phyloP scores from a whole-genome alignment of 1,140 invertebrate species.

The Zaprionus gabonicus region DNA sequence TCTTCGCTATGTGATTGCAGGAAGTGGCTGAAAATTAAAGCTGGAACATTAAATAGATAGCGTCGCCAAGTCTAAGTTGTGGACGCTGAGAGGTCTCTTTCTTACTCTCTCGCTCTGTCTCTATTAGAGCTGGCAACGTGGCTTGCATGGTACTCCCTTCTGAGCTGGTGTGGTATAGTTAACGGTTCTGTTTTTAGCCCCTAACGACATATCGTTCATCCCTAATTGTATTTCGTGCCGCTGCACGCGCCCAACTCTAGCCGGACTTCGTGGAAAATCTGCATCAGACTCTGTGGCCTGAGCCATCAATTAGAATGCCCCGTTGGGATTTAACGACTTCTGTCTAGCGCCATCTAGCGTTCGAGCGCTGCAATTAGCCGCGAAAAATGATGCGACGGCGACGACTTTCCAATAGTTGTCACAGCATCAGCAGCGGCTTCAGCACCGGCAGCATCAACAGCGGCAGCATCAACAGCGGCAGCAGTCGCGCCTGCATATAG shows the following conservation, averaged over 20 bases:
- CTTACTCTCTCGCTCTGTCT: background rate
- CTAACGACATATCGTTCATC: slow-evolving; percentile 4
- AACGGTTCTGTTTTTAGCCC: background rate
- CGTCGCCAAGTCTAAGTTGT: slow-evolving; percentile 39
- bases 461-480: background rate
- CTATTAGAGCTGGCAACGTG: background rate
- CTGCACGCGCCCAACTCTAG: slow-evolving; percentile 18
- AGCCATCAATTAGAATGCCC: slow-evolving; percentile 40
- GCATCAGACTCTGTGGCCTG: background rate
- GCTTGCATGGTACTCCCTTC: background rate
- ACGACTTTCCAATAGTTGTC: slow-evolving; percentile 59
- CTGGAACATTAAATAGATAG: slow-evolving; percentile 77
- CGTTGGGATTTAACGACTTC: slow-evolving; percentile 55
- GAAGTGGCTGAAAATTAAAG: slow-evolving; percentile 75
- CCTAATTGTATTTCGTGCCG: slow-evolving; percentile 1
- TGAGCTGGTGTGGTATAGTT: background rate
- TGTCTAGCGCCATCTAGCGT: slow-evolving; percentile 46
- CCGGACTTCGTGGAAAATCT: background rate
- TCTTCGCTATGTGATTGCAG: slow-evolving; percentile 59
- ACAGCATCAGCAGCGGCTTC: slow-evolving; percentile 14
- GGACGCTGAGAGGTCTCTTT: background rate
- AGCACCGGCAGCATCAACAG: background rate
- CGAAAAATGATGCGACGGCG: slow-evolving; percentile 34
- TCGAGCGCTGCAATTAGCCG: slow-evolving; percentile 43
- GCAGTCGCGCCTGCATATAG: background rate